phyloP scores from a whole-genome alignment of 2,113 vertebrate genomes.

The Trochalopteron elliotii region DNA sequence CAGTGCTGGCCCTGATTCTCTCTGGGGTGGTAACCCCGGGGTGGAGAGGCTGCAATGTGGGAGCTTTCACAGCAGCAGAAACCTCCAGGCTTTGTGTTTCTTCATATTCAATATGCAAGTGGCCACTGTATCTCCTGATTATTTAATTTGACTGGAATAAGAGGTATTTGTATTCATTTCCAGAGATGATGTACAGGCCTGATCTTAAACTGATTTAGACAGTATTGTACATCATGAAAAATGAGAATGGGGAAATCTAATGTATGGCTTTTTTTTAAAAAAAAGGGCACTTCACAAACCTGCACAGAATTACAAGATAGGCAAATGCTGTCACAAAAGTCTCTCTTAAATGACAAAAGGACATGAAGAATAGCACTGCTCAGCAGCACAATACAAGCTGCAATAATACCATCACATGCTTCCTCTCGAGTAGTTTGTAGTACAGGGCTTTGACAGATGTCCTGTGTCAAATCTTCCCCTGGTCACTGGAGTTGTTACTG shows the following conservation, averaged over 20 bases:
- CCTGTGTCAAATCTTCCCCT: not conserved
- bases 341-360: constrained; percentile 55
- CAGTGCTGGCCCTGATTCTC: fast-evolving
- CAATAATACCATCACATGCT: constrained; percentile 16
- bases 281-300: constrained; percentile 42
- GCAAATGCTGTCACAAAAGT: constrained; percentile 58
- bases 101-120: not conserved
- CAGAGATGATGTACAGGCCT: constrained; percentile 49
- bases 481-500: not conserved
- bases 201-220: constrained; percentile 60
- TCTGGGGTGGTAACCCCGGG: fast-evolving
- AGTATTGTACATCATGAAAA: constrained; percentile 63
- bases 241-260: constrained; percentile 53
- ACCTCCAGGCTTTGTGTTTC: not conserved
- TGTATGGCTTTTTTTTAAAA: not conserved
- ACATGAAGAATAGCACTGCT: constrained; percentile 38
- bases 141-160: constrained; percentile 60
- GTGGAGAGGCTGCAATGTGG: not conserved
- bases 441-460: constrained; percentile 41
- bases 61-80: not conserved
- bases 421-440: constrained; percentile 7
- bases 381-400: constrained; percentile 39
- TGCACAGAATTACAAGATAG: constrained; percentile 37
- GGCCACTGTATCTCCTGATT: constrained; percentile 20
- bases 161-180: constrained; percentile 65